Evolutionary conservation across 2,797 vertebrate genomes (phyloP), one percentile per base, ranked within the genome.

Genomic region (Rhyacichthys aspro): DNA sequence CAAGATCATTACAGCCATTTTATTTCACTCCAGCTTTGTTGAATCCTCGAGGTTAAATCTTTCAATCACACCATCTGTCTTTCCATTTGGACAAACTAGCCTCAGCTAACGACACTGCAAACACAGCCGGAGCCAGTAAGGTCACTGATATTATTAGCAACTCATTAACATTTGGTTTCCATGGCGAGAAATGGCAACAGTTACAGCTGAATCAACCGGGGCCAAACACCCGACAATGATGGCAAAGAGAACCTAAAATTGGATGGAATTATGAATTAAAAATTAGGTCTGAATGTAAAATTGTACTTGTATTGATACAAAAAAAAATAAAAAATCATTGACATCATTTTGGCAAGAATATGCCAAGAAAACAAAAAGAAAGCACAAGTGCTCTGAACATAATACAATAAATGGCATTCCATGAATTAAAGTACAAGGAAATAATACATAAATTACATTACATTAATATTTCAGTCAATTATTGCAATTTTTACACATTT

Each of bases 141-240:
- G 81, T 81, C 72, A 70, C 43, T 45, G 68, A 59, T 75, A 73
- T 74, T 72, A 75, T 79, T 79, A 75, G 71, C 60, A 74, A 50
- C 67, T 63, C 38, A 1, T 69, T 84, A 71, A 79, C 73, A 78
- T 81, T 68, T 75, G 52, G 74, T 77, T 75, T 69, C 66, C 66
- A 72, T 81, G 78, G 67, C 59, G 6, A 43, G 50, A 69, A 71
- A 71, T 48, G 8, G 61, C 54, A 58, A 49, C 55, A 42, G 58
- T 46, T 55, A 48, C 44, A 41, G 46, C 62, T 12, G 72, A 82
- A 64, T 64, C 41, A 66, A 64, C 34, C 39, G 0, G 6, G 14
- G 37, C 33, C 36, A 46, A 14, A 47, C 7, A 37, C 14, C 14
- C 53, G 7, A 0, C 17, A 14, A 55, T 49, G 37, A 64, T 23